These are phyloP conservation scores for Rutpela maculata DNA, from an alignment of 2,888 invertebrate species.

Conservation along the genomic window DNA sequence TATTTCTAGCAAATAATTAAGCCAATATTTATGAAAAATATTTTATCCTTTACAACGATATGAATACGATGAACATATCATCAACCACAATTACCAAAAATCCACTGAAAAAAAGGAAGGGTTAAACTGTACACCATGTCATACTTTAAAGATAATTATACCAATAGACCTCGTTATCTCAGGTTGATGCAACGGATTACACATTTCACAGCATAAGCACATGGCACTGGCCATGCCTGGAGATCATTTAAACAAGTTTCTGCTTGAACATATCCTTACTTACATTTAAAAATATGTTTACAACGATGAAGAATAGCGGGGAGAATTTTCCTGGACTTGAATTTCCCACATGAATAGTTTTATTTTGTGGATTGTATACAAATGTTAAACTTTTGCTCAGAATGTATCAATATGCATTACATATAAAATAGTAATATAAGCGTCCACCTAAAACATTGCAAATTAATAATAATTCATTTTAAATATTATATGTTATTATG, in stretches of 20 bases:
- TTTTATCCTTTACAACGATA: not conserved
- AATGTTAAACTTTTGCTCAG: not conserved
- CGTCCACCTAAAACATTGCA: not conserved
- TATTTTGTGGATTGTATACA: not conserved
- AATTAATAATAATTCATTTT: not conserved
- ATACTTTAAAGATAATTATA: too few species aligned
- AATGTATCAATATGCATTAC: not conserved
- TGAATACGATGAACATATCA: not conserved
- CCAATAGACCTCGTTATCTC: too few species aligned
- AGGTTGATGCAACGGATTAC: too few species aligned
- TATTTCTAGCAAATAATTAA: not conserved
- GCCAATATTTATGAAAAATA: not conserved
- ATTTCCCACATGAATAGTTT: not conserved
- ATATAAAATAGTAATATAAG: not conserved
- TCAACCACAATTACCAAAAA: not conserved
- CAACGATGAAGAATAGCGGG: not conserved
- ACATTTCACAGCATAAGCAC: too few species aligned
- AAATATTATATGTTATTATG: not conserved
- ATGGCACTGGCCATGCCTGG: too few species aligned
- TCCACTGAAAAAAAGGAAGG: not conserved
- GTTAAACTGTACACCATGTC: too few species aligned
- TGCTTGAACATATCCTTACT: not conserved
- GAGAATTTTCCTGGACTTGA: not conserved
- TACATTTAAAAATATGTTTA: not conserved
- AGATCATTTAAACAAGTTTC: not conserved